Evolutionary conservation across 2,113 vertebrate genomes (phyloP).

Genomic region (Serilophus lunatus): DNA sequence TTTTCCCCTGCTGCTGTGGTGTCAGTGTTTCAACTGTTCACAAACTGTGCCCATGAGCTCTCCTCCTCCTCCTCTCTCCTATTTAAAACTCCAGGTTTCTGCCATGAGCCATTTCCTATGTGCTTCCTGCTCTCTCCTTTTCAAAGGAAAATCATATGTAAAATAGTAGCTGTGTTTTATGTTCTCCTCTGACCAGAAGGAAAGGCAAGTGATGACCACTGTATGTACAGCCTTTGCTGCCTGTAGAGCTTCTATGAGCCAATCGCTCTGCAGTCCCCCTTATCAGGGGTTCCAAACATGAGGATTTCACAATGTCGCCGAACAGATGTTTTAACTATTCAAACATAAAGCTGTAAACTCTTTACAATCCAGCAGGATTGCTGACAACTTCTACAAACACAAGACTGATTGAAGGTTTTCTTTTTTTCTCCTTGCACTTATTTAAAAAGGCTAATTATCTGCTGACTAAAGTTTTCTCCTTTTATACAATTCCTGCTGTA

Average conservation of each 20-base stretch:
- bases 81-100: constrained; percentile 55
- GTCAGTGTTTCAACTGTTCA: constrained; percentile 36
- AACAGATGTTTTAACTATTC: constrained; percentile 75
- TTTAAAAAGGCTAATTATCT: constrained; percentile 49
- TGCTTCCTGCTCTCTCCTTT: constrained; percentile 38
- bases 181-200: constrained; percentile 55
- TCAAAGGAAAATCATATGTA: constrained; percentile 42
- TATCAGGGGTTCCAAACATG: constrained; percentile 64
- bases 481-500: constrained; percentile 39
- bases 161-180: constrained; percentile 49
- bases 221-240: constrained; percentile 46
- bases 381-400: constrained; percentile 28
- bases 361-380: constrained; percentile 60
- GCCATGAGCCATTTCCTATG: constrained; percentile 47
- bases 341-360: constrained; percentile 61
- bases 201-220: constrained; percentile 62
- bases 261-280: constrained; percentile 57
- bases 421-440: not conserved
- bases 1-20: constrained; percentile 35
- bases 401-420: not conserved
- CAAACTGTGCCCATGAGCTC: constrained; percentile 56
- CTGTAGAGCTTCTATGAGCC: constrained; percentile 48
- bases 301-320: constrained; percentile 68
- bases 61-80: constrained; percentile 43
- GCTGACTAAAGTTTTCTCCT: constrained; percentile 30